Base-by-base conservation (phyloP, 2,113 vertebrate genomes). In the Pseudopipra pipra region DNA sequence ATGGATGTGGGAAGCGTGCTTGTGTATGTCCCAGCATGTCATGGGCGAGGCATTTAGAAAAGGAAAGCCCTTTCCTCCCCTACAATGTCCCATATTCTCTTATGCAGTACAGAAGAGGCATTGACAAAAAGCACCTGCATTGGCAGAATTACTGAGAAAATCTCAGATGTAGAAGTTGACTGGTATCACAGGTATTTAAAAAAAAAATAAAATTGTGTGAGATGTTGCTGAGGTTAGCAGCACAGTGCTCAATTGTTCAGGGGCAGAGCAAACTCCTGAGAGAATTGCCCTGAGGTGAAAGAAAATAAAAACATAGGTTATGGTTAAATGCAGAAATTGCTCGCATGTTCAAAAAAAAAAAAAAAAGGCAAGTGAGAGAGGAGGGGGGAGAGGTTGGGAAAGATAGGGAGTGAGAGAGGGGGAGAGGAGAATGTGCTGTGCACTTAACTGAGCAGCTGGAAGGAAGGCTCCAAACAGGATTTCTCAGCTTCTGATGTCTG, bases 291-390 rank as follows among this genome's bases (percentile, higher is more conserved):
- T 74, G 58, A 79, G 74, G 87, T 81, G 70, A 58, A 66, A 86
- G 51, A 76, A 95, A 92, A 94, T 73, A 86, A 96, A 95, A 72
- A 41, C 54, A 37, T 65, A 91, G 90, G 71, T 94, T 89, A 82
- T 25, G 62, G 78, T 65, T 93, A 93, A 97, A 49, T 28, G 5
- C 30, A 55, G 87, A 92, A 86, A 43, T 77, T 95, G 77, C 67
- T 66, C 87, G 77, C 49, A 22, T 44, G 67, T n/a, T 78, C 6
- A 8, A 66, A 43, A 59, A 25, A 43, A 61, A 61, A 35, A 67
- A 39, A 12, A 71, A 66, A n/a, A 77, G 8, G 47, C 30, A 37
- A 51, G 17, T 0, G 8, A 65, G 72, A 75, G n/a, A 37, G 63
- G 58, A 85, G n/a, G 54, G 56, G 59, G 73, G 82, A 94, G 92